Base-by-base conservation (phyloP, 2,888 invertebrate genomes). In the Dolichomitus sp. region DNA sequence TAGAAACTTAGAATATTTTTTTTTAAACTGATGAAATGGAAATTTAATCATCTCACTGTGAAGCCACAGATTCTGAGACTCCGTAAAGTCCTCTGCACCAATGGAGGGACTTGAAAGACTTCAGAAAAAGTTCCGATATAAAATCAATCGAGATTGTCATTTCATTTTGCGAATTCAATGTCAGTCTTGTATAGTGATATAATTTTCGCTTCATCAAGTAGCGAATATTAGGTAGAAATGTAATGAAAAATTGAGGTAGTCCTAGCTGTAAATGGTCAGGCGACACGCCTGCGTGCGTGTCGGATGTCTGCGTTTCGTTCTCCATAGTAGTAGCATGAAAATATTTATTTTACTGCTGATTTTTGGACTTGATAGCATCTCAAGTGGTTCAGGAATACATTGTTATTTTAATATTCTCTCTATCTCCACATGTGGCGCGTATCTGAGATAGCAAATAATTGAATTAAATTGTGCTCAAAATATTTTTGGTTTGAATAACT, bases 171-270 rank as follows among this genome's bases (percentile, higher is more conserved):
- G 23, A 23, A 1, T 23, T 23, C 23, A 23, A 23, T 23, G 23
- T 23, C 23, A 23, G 23, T 1, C 37, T 42, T 42, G 4, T 12
- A 0, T 14, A 42, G 42, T 14, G 14, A 42, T 12, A 2, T 4
- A 9, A 14, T 42, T 12, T 42, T 42, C 12, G 4, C 14, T 42
- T 4, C 3, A 14, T 42, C 4, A 42, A 14, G 14, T 11, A 42
- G 42, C 5, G 14, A 42, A 11, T 1, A 14, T 14, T 14, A 14
- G 42, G 5, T 42, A 14, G 6, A 50, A 50, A 50, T 23, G 27
- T 23, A 3, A 23, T 54, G 9, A 3, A 54, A 19, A n/a, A 50
- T 54, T 54, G 54, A 54, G 54, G 54, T 23, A 54, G 54, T 54
- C 27, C 23, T 54, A 23, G 27, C 23, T 9, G 54, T 12, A 12